Percentiles rank a stretch among this genome's conserved stretches.
Conservation (phyloP, 1,140 invertebrate species). For the Ephestia elutella region DNA sequence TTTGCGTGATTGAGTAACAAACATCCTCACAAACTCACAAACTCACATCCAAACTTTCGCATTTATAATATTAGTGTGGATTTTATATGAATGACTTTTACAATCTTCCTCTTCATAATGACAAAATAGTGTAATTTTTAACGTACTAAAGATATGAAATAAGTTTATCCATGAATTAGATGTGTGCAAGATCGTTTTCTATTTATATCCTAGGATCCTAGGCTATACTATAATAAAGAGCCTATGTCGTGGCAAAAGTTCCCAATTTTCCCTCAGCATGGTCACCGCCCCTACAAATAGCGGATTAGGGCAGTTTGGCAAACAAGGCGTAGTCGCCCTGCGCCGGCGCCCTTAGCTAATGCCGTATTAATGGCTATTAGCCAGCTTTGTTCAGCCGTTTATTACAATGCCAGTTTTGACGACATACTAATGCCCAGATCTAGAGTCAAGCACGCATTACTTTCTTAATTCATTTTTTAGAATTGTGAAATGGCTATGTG, state of each 20-base stretch:
- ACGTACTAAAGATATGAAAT: no score
- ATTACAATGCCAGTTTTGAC: background rate
- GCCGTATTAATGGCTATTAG: slow-evolving; percentile 72
- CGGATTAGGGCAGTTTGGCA: slow-evolving; percentile 74
- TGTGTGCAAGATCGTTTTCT: no score
- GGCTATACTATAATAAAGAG: background rate
- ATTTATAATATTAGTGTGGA: no score
- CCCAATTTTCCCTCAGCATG: slow-evolving; percentile 12
- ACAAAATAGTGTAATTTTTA: no score
- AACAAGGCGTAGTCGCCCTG: slow-evolving; percentile 69
- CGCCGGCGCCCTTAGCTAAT: slow-evolving; percentile 48
- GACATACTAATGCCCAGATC: background rate
- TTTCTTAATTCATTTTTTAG: background rate
- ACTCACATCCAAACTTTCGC: no score
- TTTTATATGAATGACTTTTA: no score
- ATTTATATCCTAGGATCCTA: no score
- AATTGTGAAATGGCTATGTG: no score
- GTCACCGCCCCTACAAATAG: slow-evolving; percentile 58
- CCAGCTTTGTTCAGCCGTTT: slow-evolving; percentile 47
- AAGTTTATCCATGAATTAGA: no score
- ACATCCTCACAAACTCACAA: no score
- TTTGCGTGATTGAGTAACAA: no score
- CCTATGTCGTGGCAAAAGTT: background rate
- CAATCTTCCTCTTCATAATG: no score
- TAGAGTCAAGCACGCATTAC: background rate